Conservation (phyloP, 2,888 invertebrate genomes). For the Eilema sororculum region DNA sequence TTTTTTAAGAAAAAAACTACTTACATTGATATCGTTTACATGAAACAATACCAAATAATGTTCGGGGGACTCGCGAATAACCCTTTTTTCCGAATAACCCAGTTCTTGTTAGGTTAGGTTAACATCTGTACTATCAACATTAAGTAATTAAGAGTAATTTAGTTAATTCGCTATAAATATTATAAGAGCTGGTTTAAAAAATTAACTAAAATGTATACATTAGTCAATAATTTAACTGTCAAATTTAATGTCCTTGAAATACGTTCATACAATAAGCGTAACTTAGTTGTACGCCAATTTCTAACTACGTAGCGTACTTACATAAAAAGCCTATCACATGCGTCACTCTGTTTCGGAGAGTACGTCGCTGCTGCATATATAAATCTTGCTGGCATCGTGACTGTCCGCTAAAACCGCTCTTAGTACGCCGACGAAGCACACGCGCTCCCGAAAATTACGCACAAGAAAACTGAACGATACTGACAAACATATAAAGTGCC, state of each 20-base stretch:
- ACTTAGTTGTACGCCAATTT: constrained; percentile 20
- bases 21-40: no score
- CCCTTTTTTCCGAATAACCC: no score
- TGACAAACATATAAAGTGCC: constrained; percentile 20
- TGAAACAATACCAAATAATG: no score
- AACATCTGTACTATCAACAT: no score
- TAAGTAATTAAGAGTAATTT: no score
- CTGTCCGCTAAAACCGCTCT: constrained; percentile 74
- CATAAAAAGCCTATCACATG: constrained; percentile 43
- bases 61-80: no score
- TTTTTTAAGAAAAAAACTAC: no score
- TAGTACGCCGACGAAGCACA: constrained; percentile 67
- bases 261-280: neutral
- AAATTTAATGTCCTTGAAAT: neutral
- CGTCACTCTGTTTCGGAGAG: constrained; percentile 51
- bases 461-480: constrained; percentile 44
- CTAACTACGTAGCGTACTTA: constrained; percentile 22
- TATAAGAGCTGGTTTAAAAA: neutral
- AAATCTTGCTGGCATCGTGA: constrained; percentile 73
- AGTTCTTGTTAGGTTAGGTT: no score
- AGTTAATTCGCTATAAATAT: no score
- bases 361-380: constrained; percentile 61
- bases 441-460: constrained; percentile 60
- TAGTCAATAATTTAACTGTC: neutral
- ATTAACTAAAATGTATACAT: neutral